These are phyloP conservation scores for Drosophila tropicalis DNA, from an alignment of 1,140 invertebrate genomes.

Conservation along the genomic window DNA sequence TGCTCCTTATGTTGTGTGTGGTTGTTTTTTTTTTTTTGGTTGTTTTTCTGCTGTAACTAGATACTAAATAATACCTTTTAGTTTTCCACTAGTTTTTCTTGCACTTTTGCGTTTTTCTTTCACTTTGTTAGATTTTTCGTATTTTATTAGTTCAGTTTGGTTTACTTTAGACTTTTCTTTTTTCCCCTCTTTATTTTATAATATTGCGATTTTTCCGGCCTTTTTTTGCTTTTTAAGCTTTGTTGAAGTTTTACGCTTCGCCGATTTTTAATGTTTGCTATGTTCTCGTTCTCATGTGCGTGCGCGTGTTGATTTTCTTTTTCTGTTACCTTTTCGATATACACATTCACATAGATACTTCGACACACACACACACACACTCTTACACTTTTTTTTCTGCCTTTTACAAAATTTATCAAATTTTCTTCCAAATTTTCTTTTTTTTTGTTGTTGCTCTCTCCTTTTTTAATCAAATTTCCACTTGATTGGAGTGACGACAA, in stretches of 20 bases:
- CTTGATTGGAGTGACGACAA: slow-evolving; percentile 79
- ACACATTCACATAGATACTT: slow-evolving; percentile 40
- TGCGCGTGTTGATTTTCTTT: slow-evolving; percentile 71
- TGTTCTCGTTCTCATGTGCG: slow-evolving; percentile 64
- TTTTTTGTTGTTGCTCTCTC: slow-evolving; percentile 11
- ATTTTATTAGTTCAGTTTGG: slow-evolving; percentile 27
- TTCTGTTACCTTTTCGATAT: slow-evolving; percentile 60
- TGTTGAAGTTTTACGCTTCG: slow-evolving; percentile 64
- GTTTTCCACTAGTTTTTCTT: slow-evolving; percentile 43
- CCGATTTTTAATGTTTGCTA: slow-evolving; percentile 70
- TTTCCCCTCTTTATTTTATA: slow-evolving; percentile 20
- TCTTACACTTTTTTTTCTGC: slow-evolving; percentile 35
- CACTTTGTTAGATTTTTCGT: slow-evolving; percentile 41
- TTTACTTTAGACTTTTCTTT: slow-evolving; percentile 28
- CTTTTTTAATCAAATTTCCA: slow-evolving; percentile 77
- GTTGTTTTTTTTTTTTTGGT: slow-evolving; percentile 15
- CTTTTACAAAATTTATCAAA: slow-evolving; percentile 73
- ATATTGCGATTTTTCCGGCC: slow-evolving; percentile 17
- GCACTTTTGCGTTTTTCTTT: slow-evolving; percentile 31
- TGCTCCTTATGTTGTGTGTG: slow-evolving; percentile 4
- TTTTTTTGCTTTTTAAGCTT: slow-evolving; percentile 27
- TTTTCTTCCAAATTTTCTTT: no score
- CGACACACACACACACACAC: background rate
- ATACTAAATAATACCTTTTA: slow-evolving; percentile 50
- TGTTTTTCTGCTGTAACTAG: slow-evolving; percentile 22